Evolutionary conservation across 2,113 vertebrate genomes (phyloP).

Genomic region (Nibea coibor): DNA sequence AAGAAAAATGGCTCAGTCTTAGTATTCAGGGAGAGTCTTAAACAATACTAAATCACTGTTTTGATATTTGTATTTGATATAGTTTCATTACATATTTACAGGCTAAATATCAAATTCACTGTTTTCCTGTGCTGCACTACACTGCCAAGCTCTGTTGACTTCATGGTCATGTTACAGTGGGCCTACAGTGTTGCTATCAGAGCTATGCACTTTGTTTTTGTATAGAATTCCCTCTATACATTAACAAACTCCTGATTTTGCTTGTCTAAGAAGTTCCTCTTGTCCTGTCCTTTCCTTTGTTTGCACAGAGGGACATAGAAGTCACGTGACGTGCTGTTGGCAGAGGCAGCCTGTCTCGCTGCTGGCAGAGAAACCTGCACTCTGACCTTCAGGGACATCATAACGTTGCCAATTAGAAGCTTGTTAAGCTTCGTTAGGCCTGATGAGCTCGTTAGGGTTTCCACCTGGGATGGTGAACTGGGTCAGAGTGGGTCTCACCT

Average conservation of each 20-base stretch:
- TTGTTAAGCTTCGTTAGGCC: slow-evolving; percentile 73
- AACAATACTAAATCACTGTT: neutral
- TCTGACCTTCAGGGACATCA: slow-evolving; percentile 69
- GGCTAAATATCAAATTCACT: fast-evolving
- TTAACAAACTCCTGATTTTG: slow-evolving; percentile 28
- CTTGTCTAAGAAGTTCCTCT: slow-evolving; percentile 33
- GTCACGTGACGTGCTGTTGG: slow-evolving; percentile 50
- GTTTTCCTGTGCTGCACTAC: neutral
- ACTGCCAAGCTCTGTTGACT: neutral
- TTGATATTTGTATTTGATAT: neutral
- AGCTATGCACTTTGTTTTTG: neutral
- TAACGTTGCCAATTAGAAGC: slow-evolving; percentile 69
- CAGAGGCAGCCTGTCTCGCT: slow-evolving; percentile 30
- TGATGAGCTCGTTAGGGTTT: slow-evolving; percentile 68
- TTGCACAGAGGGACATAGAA: slow-evolving; percentile 40
- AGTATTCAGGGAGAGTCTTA: neutral
- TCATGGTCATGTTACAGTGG: neutral
- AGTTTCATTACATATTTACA: neutral
- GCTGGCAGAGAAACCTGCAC: slow-evolving; percentile 54
- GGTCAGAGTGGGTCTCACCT: slow-evolving; percentile 59
- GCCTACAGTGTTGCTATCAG: neutral
- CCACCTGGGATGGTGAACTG: slow-evolving; percentile 50
- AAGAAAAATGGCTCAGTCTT: neutral
- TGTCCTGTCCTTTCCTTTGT: slow-evolving; percentile 63
- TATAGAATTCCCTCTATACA: neutral